Base-by-base conservation (phyloP, 2,797 vertebrate genomes). In the Heteromormyrus szaboi region DNA sequence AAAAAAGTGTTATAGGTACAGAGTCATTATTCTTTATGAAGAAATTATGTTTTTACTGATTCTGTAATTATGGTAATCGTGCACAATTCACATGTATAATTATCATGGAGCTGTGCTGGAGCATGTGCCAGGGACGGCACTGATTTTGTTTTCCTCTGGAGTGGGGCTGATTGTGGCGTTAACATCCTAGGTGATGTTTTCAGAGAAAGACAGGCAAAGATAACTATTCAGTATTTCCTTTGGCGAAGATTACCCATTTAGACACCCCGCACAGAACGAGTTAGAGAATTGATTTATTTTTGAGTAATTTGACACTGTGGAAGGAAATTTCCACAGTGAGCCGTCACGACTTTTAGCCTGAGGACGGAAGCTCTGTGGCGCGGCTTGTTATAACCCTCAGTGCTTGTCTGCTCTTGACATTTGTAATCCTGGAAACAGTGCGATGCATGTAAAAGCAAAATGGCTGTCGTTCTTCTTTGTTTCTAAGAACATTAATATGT, bases 241-340 rank as follows among this genome's bases (percentile, higher is more conserved):
- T 89, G 95, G 95, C 94, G 79, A 95, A 93, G 93, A 94, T 94
- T 94, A 93, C 92, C 95, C 95, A 95, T 96, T 96, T 96, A 96
- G 95, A 96, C 95, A 95, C 95, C 91, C 94, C 95, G 94, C 95
- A 95, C 94, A 94, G 94, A 94, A 94, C 96, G 96, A 96, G 96
- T 96, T 96, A 96, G 94, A 93, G 94, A 96, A 96, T 96, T 96
- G 95, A 96, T 96, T 96, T 95, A 95, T 95, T 95, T 95, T 94
- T 96, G 95, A 96, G 93, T 95, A 94, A 96, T 96, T 94, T 93
- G 94, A 93, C 90, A 93, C 93, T 92, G 93, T 93, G 93, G 94
- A 94, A 94, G 91, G 93, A 87, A 94, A 93, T 94, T 95, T 92
- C 76, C 76, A 81, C 94, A 95, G 94, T 95, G 94, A 95, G 93